phyloP scores from a whole-genome alignment of 2,888 invertebrate genomes.

The Choreutis nemorana region DNA sequence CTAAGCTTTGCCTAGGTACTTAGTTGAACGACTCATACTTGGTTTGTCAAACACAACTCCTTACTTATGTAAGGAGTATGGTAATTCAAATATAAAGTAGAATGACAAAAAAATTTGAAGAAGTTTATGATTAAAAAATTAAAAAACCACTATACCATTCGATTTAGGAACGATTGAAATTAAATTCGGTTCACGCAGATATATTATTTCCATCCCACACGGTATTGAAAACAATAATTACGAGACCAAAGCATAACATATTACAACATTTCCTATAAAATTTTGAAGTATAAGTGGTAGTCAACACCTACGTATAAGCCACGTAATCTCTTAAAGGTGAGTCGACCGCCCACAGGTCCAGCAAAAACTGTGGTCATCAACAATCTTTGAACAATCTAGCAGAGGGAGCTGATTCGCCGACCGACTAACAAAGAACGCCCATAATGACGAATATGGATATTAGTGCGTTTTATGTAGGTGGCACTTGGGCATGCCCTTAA shows the following conservation, averaged over 20 bases:
- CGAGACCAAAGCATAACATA: constrained; percentile 28
- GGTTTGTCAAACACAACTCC: too few relatives aligned
- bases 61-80: too few relatives aligned
- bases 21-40: too few relatives aligned
- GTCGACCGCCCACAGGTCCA: constrained; percentile 47
- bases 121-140: too few relatives aligned
- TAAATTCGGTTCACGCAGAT: too few relatives aligned
- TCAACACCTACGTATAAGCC: constrained; percentile 41
- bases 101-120: too few relatives aligned
- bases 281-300: constrained; percentile 25
- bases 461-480: constrained; percentile 49
- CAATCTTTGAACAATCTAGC: too few relatives aligned
- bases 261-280: constrained; percentile 28
- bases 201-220: constrained; percentile 24
- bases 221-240: constrained; percentile 24
- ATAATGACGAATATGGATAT: constrained; percentile 57
- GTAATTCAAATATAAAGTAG: too few relatives aligned
- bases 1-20: too few relatives aligned
- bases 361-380: constrained; percentile 47
- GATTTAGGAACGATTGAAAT: too few relatives aligned
- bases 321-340: constrained; percentile 55
- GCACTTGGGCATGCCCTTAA: constrained; percentile 43
- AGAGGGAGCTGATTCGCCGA: constrained; percentile 55
- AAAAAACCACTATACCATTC: too few relatives aligned
- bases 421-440: constrained; percentile 49